Evolutionary conservation across 1,140 invertebrate species (phyloP), one percentile per base, ranked within the genome.

Genomic region (Goniozus legneri): DNA sequence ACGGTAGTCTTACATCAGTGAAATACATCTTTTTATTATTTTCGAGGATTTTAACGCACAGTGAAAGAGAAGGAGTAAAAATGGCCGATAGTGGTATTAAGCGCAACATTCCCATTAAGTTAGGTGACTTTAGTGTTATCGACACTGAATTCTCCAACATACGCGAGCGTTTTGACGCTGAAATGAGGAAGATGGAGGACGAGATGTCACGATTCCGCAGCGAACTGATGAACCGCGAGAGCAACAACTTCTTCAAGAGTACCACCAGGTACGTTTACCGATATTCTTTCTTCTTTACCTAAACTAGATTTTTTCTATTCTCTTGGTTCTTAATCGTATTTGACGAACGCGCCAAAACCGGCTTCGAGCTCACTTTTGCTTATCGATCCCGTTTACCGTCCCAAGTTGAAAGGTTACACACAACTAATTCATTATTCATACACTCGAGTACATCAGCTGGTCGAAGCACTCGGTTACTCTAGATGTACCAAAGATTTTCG

Each of bases 141-240:
- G 95, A 97, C 75, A 90, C 88, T 39, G 95, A 97, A 78, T 97
- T 97, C 78, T 92, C 90, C 63, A 93, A 87, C 72, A 97, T 97
- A 71, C 84, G 93, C 52, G 93, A 96, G 71, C 82, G 92, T 50
- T 98, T 97, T 73, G 95, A 97, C 71, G 85, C 84, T 42, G 95
- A 98, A 82, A 97, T 97, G 95, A 82, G 87, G 60, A 91, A 92
- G 78, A 97, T 97, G 91, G 95, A 98, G 78, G 93, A 97, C 58
- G 95, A 97, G 78, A 98, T 97, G 95, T 88, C 89, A 69, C 89
- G 90, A 77, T 95, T 97, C 80, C 82, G 95, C 53, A 88, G 88
- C 47, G 92, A 96, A 73, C 79, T 97, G 40, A 89, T 94, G 85
- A 92, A 93, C 71, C 82, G 89, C 58, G 92, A 95, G 76, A 88